Base-by-base conservation (phyloP, 1,140 invertebrate species). In the Bradynema listronoti region DNA sequence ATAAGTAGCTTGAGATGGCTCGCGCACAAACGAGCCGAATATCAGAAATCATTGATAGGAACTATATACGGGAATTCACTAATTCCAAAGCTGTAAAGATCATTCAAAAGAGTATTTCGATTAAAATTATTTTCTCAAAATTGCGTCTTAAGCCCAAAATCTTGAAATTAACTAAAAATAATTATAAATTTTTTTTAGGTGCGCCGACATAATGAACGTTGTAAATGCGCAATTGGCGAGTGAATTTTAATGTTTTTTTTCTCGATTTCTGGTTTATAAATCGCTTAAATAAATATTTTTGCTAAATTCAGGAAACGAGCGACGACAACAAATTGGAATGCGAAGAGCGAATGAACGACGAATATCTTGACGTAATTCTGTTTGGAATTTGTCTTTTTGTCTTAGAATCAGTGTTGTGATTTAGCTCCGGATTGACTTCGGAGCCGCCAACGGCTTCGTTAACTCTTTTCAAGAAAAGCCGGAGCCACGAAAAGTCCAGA, bases 301-400 rank as follows among this genome's bases (percentile, higher is more conserved):
- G 9, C 4, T 24, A 29, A 9, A 63, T 56, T 63, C 42, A 71
- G 56, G 73, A 77, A 45, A 75, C 73, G 16, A 72, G 72, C 56
- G 68, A 73, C 27, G 71, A 74, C 42, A 59, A 55, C 24, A 72
- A 68, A 45, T 33, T 71, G 14, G 71, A 75, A 42, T 66, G 59
- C 14, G 75, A 77, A 50, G 74, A 77, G 39, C 63, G 75, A 34
- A 63, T 66, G n/a, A 77, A 77, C 60, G 74, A 78, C 52, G 74
- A 77, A 43, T 77, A 77, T 57, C 50, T 77, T 30, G 74, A 77
- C 47, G 75, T 76, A 46, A 61, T 72, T 67, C 27, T 27, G 58
- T 34, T 60, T 9, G 41, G 47, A 24, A 24, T 19, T 32, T 30
- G 14, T 41, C 55, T 25, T 32, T 14, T 25, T 22, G 1, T 55